Percentiles rank a stretch among this genome's conserved stretches.
Conservation (phyloP, 2,888 invertebrate species). For the Vandiemenella viatica region DNA sequence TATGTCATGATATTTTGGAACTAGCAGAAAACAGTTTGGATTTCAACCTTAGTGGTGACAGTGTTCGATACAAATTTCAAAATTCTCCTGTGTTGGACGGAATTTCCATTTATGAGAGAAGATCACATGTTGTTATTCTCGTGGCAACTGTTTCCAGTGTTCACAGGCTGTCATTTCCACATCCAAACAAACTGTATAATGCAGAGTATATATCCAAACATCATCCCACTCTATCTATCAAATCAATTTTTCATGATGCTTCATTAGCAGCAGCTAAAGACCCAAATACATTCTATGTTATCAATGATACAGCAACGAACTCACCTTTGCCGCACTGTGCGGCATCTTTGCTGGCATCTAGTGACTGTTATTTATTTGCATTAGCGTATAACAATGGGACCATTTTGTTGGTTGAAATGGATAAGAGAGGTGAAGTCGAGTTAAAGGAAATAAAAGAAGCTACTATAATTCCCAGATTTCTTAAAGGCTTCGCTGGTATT, state of each 20-base stretch:
- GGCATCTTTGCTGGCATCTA: slow-evolving; percentile 43
- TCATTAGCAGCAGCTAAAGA: slow-evolving; percentile 46
- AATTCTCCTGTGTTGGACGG: slow-evolving; percentile 67
- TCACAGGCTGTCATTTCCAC: slow-evolving; percentile 71
- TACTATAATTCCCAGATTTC: slow-evolving; percentile 53
- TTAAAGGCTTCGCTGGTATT: slow-evolving; percentile 54
- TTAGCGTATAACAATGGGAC: slow-evolving; percentile 60
- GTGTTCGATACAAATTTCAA: slow-evolving; percentile 66
- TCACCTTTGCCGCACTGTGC: slow-evolving; percentile 43
- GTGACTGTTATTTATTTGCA: slow-evolving; percentile 58
- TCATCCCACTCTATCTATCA: slow-evolving; percentile 17
- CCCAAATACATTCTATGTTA: slow-evolving; percentile 57
- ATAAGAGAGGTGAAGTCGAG: slow-evolving; percentile 25
- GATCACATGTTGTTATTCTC: slow-evolving; percentile 56
- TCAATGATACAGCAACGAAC: slow-evolving; percentile 46
- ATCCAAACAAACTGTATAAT: slow-evolving; percentile 41
- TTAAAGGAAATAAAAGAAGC: slow-evolving; percentile 9
- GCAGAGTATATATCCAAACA: slow-evolving; percentile 8
- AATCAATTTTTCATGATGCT: slow-evolving; percentile 71
- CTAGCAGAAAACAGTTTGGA: slow-evolving; percentile 81
- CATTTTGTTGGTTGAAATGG: slow-evolving; percentile 53
- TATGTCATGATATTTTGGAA: slow-evolving; percentile 74
- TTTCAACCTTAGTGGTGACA: slow-evolving; percentile 60
- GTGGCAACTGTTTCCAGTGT: slow-evolving; percentile 85
- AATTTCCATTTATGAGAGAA: slow-evolving; percentile 57